Evolutionary conservation across 1,140 invertebrate species (phyloP).

Genomic region (Drosophila pruinosa): DNA sequence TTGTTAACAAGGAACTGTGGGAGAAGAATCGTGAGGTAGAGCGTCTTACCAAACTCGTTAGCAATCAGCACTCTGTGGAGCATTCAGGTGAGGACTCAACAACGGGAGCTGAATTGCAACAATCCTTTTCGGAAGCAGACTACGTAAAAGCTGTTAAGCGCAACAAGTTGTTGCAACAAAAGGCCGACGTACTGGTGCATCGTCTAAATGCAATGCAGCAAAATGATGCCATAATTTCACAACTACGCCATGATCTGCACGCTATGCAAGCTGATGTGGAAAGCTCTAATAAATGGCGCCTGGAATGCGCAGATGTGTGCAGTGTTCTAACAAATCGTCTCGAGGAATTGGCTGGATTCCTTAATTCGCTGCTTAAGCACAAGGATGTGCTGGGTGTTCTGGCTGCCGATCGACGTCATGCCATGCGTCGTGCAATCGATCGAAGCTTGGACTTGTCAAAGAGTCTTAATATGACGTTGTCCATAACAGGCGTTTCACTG

Average conservation of each 20-base stretch:
- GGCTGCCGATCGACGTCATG: conserved; percentile 83
- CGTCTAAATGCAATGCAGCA: conserved; percentile 69
- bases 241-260: conserved; percentile 81
- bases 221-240: conserved; percentile 52
- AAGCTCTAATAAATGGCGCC: conserved; percentile 83
- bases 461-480: conserved; percentile 83
- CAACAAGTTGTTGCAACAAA: conserved; percentile 70
- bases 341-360: conserved; percentile 88
- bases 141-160: conserved; percentile 67
- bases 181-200: conserved; percentile 73
- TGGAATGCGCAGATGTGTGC: conserved; percentile 87
- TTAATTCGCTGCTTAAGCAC: conserved; percentile 88
- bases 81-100: conserved; percentile 32
- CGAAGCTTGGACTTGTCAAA: conserved; percentile 85
- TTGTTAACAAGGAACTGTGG: conserved; percentile 88
- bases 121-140: conserved; percentile 69
- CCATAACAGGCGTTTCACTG: conserved; percentile 63
- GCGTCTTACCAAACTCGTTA: conserved; percentile 83
- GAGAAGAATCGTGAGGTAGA: conserved; percentile 89
- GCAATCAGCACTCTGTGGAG: conserved; percentile 22
- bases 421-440: conserved; percentile 84
- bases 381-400: conserved; percentile 84
- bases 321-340: conserved; percentile 86
- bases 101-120: conserved; percentile 40
- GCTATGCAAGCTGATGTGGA: conserved; percentile 71